Evolutionary conservation across 1,140 invertebrate species (phyloP).

Genomic region (Calliphora vicina): DNA sequence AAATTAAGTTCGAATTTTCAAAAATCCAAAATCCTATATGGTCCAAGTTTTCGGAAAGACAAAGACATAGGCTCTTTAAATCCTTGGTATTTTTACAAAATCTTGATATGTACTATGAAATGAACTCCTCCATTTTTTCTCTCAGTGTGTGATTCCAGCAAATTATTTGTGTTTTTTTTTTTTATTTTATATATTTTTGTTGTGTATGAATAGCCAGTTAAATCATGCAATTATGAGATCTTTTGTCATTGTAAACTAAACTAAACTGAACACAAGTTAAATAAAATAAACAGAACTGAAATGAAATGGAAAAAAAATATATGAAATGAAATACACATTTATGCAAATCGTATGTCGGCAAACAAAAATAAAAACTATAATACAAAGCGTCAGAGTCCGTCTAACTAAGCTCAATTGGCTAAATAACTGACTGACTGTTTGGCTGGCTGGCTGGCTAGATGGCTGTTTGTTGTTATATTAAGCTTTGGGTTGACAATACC

Average conservation of each 20-base stretch:
- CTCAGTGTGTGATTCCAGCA: not conserved
- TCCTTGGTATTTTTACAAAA: no score
- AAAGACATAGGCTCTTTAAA: no score
- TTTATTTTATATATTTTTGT: no score
- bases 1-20: no score
- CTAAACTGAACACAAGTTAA: not conserved
- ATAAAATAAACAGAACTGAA: not conserved
- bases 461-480: no score
- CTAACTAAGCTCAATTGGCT: not conserved
- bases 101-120: no score
- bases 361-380: conserved; percentile 1
- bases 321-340: not conserved
- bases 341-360: conserved; percentile 3
- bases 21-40: no score
- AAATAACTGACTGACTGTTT: not conserved
- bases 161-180: not conserved
- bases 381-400: not conserved
- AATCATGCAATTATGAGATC: conserved; percentile 35
- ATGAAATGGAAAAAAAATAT: not conserved
- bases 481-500: not conserved
- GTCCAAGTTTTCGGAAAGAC: no score
- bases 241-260: conserved; percentile 27
- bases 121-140: not conserved
- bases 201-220: conserved; percentile 28
- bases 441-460: not conserved